phyloP scores from a whole-genome alignment of 2,888 invertebrate genomes.

The Drosophila infuscata region DNA sequence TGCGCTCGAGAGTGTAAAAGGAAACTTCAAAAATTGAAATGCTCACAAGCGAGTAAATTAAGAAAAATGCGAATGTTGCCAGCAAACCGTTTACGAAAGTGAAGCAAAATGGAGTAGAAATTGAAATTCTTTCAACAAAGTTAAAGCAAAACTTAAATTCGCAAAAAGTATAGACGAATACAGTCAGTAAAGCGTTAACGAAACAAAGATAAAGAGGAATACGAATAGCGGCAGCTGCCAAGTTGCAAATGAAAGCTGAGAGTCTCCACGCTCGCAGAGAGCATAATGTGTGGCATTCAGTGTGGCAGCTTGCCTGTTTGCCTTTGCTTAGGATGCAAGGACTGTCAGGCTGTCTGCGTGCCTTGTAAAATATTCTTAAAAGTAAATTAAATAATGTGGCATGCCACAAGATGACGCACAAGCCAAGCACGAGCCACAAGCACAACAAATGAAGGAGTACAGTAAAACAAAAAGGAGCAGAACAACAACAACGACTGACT shows the following conservation, averaged over 20 bases:
- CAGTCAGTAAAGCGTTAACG: background rate
- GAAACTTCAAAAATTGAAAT: background rate
- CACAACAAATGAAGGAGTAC: background rate
- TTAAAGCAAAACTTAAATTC: background rate
- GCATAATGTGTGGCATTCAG: conserved; percentile 22
- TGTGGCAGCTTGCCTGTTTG: conserved; percentile 17
- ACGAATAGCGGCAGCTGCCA: background rate
- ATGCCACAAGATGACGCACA: conserved; percentile 67
- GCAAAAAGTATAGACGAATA: too few species aligned
- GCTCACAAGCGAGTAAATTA: background rate
- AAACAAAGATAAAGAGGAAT: background rate
- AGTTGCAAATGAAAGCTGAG: conserved; percentile 12
- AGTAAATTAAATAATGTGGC: conserved; percentile 81
- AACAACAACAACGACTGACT: background rate
- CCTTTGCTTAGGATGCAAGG: conserved; percentile 22
- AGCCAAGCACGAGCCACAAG: conserved; percentile 23
- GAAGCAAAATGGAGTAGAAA: background rate
- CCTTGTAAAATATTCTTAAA: conserved; percentile 69
- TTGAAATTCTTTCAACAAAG: background rate
- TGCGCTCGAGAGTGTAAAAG: too few species aligned
- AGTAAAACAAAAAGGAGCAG: conserved; percentile 6
- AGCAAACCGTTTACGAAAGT: conserved; percentile 3
- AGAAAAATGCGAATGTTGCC: background rate
- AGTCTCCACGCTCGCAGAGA: conserved; percentile 6
- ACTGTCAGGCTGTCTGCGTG: conserved; percentile 41